phyloP scores from a whole-genome alignment of 37 sponge, comb jelly and placozoan species.

The Spongilla lacustris region DNA sequence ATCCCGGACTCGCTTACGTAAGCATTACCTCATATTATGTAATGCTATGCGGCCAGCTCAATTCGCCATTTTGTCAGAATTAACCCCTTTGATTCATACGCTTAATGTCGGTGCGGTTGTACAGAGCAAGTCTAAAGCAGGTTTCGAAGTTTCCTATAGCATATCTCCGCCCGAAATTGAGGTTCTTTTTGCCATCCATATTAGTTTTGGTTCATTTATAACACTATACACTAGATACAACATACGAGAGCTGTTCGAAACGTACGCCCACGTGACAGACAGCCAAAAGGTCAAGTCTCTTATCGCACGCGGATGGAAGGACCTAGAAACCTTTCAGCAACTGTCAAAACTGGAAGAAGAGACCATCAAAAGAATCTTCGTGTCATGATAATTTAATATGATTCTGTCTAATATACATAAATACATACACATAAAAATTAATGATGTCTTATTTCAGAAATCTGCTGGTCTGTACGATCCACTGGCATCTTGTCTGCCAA shows the following conservation, averaged over 20 bases:
- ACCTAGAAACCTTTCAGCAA: slow-evolving; percentile 22
- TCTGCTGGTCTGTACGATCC: no score
- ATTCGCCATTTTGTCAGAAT: neutral
- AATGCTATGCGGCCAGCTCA: neutral
- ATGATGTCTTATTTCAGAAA: no score
- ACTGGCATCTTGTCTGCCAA: no score
- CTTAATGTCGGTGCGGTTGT: slow-evolving; percentile 46
- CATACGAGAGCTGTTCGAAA: slow-evolving; percentile 61
- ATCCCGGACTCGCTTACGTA: no score
- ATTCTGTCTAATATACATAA: no score
- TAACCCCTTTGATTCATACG: neutral
- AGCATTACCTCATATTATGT: no score
- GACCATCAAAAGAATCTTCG: no score
- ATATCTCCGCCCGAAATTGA: slow-evolving; percentile 36
- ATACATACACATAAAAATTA: no score
- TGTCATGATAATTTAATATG: no score
- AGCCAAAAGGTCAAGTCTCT: slow-evolving; percentile 29
- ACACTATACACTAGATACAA: slow-evolving; percentile 66
- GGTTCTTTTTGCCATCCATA: slow-evolving; percentile 21
- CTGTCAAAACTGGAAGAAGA: slow-evolving; percentile 31
- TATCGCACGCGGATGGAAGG: slow-evolving; percentile 27
- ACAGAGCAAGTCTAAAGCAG: slow-evolving; percentile 38
- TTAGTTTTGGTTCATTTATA: neutral
- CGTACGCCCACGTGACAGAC: slow-evolving; percentile 34
- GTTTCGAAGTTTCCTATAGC: slow-evolving; percentile 6